Percentiles rank a stretch among this genome's conserved stretches.
Conservation (phyloP, 2,888 invertebrate species). For the Athalia circularis region DNA sequence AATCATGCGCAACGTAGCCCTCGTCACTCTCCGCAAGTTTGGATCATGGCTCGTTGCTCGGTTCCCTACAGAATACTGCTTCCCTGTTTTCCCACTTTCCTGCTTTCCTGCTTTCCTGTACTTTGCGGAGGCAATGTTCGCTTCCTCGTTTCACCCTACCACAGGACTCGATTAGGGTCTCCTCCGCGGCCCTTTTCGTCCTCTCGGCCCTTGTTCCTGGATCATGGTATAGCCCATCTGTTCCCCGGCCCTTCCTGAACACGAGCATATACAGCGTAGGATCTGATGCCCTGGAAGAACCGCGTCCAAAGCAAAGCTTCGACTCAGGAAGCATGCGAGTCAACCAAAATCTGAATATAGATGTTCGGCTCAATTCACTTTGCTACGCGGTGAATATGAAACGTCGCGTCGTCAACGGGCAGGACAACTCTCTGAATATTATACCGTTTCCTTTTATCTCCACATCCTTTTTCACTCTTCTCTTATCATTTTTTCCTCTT, state of each 20-base stretch:
- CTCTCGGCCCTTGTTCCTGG: conserved; percentile 32
- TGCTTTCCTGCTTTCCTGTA: not conserved
- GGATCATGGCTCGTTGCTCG: no score
- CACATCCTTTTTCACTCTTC: not conserved
- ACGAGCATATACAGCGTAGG: not conserved
- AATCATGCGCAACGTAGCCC: conserved; percentile 56
- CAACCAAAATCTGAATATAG: conserved; percentile 42
- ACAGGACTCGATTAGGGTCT: conserved; percentile 40
- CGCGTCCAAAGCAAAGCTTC: not conserved
- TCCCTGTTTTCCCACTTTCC: not conserved
- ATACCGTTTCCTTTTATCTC: conserved; percentile 18
- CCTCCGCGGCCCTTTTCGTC: conserved; percentile 26
- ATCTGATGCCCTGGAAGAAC: not conserved
- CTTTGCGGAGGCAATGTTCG: conserved; percentile 11
- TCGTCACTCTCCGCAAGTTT: conserved; percentile 1
- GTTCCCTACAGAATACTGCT: no score
- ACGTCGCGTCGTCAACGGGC: not conserved
- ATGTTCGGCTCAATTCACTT: conserved; percentile 43
- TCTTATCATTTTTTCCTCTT: not conserved
- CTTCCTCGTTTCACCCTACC: conserved; percentile 37
- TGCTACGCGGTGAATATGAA: conserved; percentile 32
- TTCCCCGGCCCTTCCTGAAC: conserved; percentile 11
- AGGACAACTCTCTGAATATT: conserved; percentile 33
- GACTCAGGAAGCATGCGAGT: not conserved
- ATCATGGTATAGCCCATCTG: conserved; percentile 28